Evolutionary conservation across 2,797 vertebrate species (phyloP).

Genomic region (Peromyscus attwateri): DNA sequence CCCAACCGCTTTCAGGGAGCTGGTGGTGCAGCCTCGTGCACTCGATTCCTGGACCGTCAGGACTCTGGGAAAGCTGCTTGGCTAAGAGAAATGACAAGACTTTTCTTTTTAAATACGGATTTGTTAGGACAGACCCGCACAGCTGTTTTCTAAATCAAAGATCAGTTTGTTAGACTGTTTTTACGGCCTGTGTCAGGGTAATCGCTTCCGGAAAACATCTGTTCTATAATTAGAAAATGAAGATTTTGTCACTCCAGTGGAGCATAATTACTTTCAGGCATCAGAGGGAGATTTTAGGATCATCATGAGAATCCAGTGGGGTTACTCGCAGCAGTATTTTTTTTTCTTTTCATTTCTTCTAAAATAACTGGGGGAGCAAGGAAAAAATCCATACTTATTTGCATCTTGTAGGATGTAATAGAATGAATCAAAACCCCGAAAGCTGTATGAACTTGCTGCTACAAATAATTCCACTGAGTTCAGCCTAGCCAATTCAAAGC

Average conservation of each 20-base stretch:
- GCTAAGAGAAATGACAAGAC: neutral
- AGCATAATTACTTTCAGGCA: slow-evolving; percentile 80
- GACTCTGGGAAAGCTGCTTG: slow-evolving; percentile 26
- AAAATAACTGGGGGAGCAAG: neutral
- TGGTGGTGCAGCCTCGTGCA: neutral
- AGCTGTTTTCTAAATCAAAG: slow-evolving; percentile 67
- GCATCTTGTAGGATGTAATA: neutral
- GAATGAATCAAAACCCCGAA: slow-evolving; percentile 8
- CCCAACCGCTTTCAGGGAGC: neutral
- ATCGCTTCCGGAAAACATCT: slow-evolving; percentile 80
- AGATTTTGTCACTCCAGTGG: slow-evolving; percentile 63
- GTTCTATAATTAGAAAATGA: slow-evolving; percentile 76
- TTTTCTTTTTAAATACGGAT: neutral
- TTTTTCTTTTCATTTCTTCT: neutral
- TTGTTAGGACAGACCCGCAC: slow-evolving; percentile 45
- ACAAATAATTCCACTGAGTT: neutral
- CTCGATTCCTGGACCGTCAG: neutral
- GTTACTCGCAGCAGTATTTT: slow-evolving; percentile 64
- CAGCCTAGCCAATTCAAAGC: neutral
- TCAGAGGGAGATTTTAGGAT: slow-evolving; percentile 74
- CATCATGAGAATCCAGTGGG: slow-evolving; percentile 80
- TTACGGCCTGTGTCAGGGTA: slow-evolving; percentile 73
- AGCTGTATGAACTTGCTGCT: neutral
- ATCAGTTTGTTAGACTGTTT: slow-evolving; percentile 77
- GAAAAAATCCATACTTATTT: neutral